A percentile compares a stretch with the other conserved stretches of the same genome.
Evolutionary conservation across 1,140 invertebrate species (phyloP).

Genomic region (Ephestia elutella): DNA sequence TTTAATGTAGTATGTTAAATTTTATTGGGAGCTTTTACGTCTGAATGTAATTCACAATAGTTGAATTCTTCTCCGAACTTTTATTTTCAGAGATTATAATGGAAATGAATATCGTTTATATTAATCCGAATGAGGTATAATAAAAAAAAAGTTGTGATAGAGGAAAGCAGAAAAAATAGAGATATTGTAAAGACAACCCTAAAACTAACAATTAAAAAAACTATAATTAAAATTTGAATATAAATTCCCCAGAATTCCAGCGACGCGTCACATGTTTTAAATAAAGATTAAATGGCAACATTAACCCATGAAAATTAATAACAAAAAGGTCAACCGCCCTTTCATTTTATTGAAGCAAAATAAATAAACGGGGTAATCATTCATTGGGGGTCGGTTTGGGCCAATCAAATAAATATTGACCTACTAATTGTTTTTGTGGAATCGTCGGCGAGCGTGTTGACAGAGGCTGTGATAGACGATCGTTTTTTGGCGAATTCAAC

Average conservation of each 20-base stretch:
- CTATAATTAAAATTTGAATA: too few species aligned
- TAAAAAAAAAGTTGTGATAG: too few species aligned
- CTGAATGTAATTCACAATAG: too few species aligned
- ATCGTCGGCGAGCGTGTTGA: constrained; percentile 58
- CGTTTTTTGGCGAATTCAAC: constrained; percentile 46
- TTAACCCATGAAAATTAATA: constrained; percentile 10
- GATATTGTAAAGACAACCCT: too few species aligned
- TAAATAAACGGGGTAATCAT: constrained; percentile 32
- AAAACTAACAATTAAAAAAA: too few species aligned
- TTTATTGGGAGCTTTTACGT: too few species aligned
- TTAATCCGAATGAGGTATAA: too few species aligned
- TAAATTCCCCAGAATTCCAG: not conserved
- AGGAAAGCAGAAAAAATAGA: too few species aligned
- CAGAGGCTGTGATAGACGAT: constrained; percentile 62
- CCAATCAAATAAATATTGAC: constrained; percentile 68
- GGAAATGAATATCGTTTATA: too few species aligned
- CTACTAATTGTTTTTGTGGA: constrained; percentile 68
- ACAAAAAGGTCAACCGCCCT: constrained; percentile 3
- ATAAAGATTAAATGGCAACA: not conserved
- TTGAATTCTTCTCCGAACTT: too few species aligned
- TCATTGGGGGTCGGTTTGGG: constrained; percentile 34
- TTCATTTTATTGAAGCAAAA: constrained; percentile 17
- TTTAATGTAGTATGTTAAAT: too few species aligned
- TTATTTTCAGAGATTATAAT: too few species aligned
- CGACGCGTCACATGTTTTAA: not conserved